Base-by-base conservation (phyloP, 2,797 vertebrate genomes). In the Danio aesculapii region DNA sequence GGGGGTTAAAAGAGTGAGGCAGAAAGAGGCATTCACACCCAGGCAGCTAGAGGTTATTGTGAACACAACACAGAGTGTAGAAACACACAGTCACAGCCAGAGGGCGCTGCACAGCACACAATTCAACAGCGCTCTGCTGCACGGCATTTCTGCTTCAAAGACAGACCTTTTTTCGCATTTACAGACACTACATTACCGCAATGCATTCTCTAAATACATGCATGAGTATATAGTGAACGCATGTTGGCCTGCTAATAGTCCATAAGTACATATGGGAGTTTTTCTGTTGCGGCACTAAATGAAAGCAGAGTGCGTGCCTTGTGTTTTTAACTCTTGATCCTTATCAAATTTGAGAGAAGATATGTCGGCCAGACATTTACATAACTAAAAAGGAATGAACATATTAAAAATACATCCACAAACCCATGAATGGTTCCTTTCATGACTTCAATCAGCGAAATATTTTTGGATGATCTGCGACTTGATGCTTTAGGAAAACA, bases 1-100 rank as follows among this genome's bases (percentile, higher is more conserved):
- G 11, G 58, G 50, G 43, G 58, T 53, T 67, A 72, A 69, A 30
- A 30, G 57, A 19, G 50, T 11, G 80, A 63, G 46, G 64, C 39
- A 58, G 57, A 46, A 17, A 46, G 39, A 53, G 12, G 64, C 52
- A 83, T 78, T 39, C 63, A 75, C 63, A 80, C 17, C 14, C 50
- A 70, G 52, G 49, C 39, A 73, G n/a, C 49, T 68, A 47, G 16
- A 77, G 64, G 43, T 55, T 66, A 78, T 55, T 66, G 69, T 6
- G 0, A 58, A 68, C 41, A 14, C 61, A 52, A 53, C 50, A 77
- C 19, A 75, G 9, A 69, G 41, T 63, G 46, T 53, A 39, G 10
- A 61, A 46, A 44, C 49, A 75, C 68, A 82, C 58, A 71, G 47
- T 57, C 81, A 67, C 71, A 85, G 66, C 52, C 46, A 85, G 71